Base-by-base conservation (phyloP, 2,888 invertebrate species). In the Platycheirus albimanus region DNA sequence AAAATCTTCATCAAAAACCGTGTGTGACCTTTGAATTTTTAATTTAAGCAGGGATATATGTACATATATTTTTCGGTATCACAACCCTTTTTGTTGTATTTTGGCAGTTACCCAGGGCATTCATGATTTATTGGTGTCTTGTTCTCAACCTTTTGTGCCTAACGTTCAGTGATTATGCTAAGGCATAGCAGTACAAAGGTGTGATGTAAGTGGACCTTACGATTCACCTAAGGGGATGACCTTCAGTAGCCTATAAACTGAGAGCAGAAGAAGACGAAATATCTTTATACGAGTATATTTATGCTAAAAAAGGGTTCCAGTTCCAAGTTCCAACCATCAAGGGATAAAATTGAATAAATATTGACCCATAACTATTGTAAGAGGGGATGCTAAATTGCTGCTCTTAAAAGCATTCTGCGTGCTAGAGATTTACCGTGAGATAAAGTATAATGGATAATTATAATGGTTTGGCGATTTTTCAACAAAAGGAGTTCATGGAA, bases 91-190 rank as follows among this genome's bases (percentile, higher is more conserved):
- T 36, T 8, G 8, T 58, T 54, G 10, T 49, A 66, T 66, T 67
- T 66, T 74, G 66, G 43, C 78, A 67, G 76, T 49, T 58, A 58
- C 13, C 19, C 43, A 64, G 45, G 76, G 77, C 15, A 71, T 61
- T 71, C 66, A 11, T 81, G 81, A 81, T 81, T 81, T 81, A 81
- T 77, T 77, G 71, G 77, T 81, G 77, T 81, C 81, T 76, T 81
- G 81, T 81, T 81, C 71, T 77, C 77, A 71, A 77, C 77, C 81
- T 71, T 67, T 81, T 81, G 81, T 81, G 49, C 36, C 19, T 15
- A 6, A 45, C 61, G 8, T 69, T 33, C 47, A 45, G 30, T 63
- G 69, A 77, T 78, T 66, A 67, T 64, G 1, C 38, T 36, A 13
- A 20, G 43, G 51, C 24, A 49, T 19, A 45, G 45, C 61, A 58